A percentile compares a stretch with the other conserved stretches of the same genome.
Conservation (phyloP, 2,888 invertebrate species). For the Agonopterix subpropinquella region DNA sequence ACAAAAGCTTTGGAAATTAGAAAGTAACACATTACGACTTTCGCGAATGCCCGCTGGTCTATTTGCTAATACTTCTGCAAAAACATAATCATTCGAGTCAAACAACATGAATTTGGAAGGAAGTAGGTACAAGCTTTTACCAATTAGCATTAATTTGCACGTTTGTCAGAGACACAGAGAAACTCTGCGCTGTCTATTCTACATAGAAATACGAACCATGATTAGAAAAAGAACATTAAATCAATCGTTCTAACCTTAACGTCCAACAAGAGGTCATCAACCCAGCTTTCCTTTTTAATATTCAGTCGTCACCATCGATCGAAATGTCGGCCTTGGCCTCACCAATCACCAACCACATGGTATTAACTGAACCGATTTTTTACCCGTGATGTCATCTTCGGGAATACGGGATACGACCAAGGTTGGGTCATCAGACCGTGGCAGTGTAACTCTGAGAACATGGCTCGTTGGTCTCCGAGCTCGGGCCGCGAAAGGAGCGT, state of each 20-base stretch:
- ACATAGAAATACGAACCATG: slow-evolving; percentile 16
- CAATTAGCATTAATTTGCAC: no score
- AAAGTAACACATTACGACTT: slow-evolving; percentile 41
- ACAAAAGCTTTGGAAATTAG: slow-evolving; percentile 28
- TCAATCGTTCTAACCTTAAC: slow-evolving; percentile 42
- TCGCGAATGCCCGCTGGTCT: slow-evolving; percentile 40
- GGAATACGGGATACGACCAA: slow-evolving; percentile 63
- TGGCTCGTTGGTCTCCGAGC: slow-evolving; percentile 56
- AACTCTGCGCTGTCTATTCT: slow-evolving; percentile 17
- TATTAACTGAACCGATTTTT: slow-evolving; percentile 16
- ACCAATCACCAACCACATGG: neutral
- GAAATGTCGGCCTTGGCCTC: slow-evolving; percentile 53
- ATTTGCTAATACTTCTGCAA: slow-evolving; percentile 30
- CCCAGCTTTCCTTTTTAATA: slow-evolving; percentile 66
- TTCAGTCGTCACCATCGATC: slow-evolving; percentile 45
- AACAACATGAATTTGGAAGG: neutral
- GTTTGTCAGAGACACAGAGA: no score
- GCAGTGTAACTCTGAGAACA: slow-evolving; percentile 35
- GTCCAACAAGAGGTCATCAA: slow-evolving; percentile 48
- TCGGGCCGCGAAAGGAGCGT: slow-evolving; percentile 56
- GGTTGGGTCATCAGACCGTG: slow-evolving; percentile 67
- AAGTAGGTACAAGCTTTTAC: neutral
- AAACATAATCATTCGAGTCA: slow-evolving; percentile 11
- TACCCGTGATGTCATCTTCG: slow-evolving; percentile 55
- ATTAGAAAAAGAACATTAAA: slow-evolving; percentile 45